Percentiles rank a stretch among this genome's conserved stretches.
Conservation (phyloP, 2,113 vertebrate species). For the Cochlearius cochlearius region DNA sequence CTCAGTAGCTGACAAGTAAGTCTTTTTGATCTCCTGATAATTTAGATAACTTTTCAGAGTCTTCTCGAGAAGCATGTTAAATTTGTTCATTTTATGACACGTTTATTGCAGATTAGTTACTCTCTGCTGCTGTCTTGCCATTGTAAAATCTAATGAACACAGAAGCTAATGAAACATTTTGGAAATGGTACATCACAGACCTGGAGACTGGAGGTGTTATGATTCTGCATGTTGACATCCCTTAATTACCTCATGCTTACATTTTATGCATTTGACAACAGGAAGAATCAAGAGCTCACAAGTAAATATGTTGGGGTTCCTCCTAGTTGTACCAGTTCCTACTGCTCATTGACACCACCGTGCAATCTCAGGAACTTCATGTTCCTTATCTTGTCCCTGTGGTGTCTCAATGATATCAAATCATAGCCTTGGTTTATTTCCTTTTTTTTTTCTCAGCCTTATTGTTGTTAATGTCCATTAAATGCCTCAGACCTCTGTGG, state of each 20-base stretch:
- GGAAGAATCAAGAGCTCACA: neutral
- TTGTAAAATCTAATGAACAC: constrained; percentile 42
- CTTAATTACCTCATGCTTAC: neutral
- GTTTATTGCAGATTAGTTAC: constrained; percentile 43
- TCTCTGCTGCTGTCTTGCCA: neutral
- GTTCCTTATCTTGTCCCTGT: neutral
- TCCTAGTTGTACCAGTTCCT: neutral
- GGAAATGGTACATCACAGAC: neutral
- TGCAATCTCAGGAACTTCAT: neutral
- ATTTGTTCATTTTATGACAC: constrained; percentile 34
- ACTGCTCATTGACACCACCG: neutral
- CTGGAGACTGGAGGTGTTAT: neutral
- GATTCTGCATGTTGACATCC: neutral
- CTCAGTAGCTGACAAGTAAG: constrained; percentile 12
- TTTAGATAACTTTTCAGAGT: neutral
- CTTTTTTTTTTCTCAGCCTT: neutral
- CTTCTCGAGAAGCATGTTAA: constrained; percentile 24
- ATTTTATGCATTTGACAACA: neutral
- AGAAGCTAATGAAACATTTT: constrained; percentile 51
- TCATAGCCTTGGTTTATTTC: neutral
- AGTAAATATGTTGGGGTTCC: neutral
- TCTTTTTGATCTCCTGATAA: constrained; percentile 13
- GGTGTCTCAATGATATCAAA: neutral
- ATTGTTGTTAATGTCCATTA: neutral
- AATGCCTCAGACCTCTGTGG: neutral